Evolutionary conservation across 2,888 invertebrate genomes (phyloP).

Genomic region (Hemistola chrysoprasaria): DNA sequence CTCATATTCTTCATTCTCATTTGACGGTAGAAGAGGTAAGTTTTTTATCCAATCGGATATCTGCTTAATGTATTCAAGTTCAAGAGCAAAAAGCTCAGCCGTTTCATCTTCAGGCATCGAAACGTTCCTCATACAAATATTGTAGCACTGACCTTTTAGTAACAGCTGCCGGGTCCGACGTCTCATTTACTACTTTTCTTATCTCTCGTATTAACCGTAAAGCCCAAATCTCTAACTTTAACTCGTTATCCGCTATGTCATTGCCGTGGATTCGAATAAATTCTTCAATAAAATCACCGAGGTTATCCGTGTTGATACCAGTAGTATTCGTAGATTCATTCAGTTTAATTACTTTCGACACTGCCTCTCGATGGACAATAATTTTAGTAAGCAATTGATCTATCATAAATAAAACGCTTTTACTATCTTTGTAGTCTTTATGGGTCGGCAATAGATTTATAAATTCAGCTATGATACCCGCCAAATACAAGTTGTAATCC

Average conservation of each 20-base stretch:
- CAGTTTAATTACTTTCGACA: slow-evolving; percentile 2
- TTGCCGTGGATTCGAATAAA: slow-evolving; percentile 44
- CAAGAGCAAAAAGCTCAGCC: slow-evolving; percentile 38
- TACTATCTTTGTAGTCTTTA: slow-evolving; percentile 28
- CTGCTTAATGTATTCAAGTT: slow-evolving; percentile 51
- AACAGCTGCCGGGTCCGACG: slow-evolving; percentile 32
- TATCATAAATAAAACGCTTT: slow-evolving; percentile 31
- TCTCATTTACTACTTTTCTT: slow-evolving; percentile 39
- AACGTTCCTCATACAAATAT: slow-evolving; percentile 32
- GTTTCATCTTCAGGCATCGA: slow-evolving; percentile 40
- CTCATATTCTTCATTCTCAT: slow-evolving; percentile 27
- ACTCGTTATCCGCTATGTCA: slow-evolving; percentile 48
- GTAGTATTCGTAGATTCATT: slow-evolving; percentile 19
- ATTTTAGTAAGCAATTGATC: slow-evolving; percentile 38
- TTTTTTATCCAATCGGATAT: slow-evolving; percentile 59
- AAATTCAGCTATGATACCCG: slow-evolving; percentile 36
- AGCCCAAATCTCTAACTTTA: slow-evolving; percentile 52
- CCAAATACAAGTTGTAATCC: slow-evolving; percentile 42
- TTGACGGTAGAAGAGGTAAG: slow-evolving; percentile 45
- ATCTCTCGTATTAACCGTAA: slow-evolving; percentile 48
- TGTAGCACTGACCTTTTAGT: slow-evolving; percentile 44
- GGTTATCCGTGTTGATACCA: slow-evolving; percentile 36
- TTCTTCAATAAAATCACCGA: slow-evolving; percentile 50
- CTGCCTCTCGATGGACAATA: slow-evolving; percentile 17
- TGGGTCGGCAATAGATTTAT: slow-evolving; percentile 38